These are phyloP conservation scores for Cygnus olor DNA, from an alignment of 2,797 vertebrate genomes.

Conservation along the genomic window DNA sequence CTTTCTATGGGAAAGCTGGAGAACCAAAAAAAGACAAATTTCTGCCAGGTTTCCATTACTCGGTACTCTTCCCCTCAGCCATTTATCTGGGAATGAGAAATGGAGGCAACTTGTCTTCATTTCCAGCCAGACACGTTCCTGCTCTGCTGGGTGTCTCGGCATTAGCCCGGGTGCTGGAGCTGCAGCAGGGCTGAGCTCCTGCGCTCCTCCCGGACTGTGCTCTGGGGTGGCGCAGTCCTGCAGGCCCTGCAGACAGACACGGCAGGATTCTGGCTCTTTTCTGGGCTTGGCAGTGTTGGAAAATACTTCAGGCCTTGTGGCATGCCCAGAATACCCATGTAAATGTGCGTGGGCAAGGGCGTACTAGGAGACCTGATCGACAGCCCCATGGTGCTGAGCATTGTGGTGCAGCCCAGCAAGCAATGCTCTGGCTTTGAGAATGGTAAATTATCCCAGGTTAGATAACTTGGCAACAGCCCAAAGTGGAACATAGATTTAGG, in stretches of 20 bases:
- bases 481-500: neutral
- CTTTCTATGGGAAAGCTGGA: neutral
- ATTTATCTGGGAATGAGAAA: neutral
- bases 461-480: neutral
- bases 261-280: neutral
- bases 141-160: neutral
- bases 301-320: neutral
- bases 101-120: neutral
- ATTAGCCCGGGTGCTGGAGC: neutral
- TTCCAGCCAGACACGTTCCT: neutral
- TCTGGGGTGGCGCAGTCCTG: neutral
- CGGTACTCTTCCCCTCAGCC: neutral
- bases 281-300: neutral
- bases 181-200: neutral
- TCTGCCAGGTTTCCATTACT: neutral
- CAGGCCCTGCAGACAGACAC: fast-evolving
- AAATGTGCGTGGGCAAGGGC: fast-evolving
- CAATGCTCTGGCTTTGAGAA: neutral
- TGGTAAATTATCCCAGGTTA: neutral
- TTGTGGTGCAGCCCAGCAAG: no score
- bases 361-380: neutral
- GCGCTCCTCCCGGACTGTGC: neutral
- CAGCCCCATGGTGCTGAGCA: fast-evolving
- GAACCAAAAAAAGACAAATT: neutral
- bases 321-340: fast-evolving